Base-by-base conservation (phyloP, 2,797 vertebrate genomes). In the Hypotaenidia okinawae region DNA sequence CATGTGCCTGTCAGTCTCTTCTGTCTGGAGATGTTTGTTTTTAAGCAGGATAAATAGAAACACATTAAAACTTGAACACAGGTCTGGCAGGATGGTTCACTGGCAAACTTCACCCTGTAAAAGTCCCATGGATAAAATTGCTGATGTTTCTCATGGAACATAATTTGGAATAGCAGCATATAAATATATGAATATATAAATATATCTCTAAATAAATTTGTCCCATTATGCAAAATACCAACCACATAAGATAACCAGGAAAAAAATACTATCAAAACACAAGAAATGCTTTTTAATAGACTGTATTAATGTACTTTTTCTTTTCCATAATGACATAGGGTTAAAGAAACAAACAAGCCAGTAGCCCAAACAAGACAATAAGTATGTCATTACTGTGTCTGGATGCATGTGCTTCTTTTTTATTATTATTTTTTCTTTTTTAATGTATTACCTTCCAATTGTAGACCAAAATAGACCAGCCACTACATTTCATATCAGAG, bases 1-100 rank as follows among this genome's bases (percentile, higher is more conserved):
- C 55, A 63, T 39, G 62, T 68, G 23, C 30, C 37, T 67, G 63
- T 90, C 76, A 77, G 33, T 83, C 81, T 83, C 21, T 59, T 89
- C 74, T 89, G 47, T 41, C 70, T 70, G 59, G 77, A 91, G 67
- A 43, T 79, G 57, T 54, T 76, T 81, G 35, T 15, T 89, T 95
- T 87, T 55, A 79, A 85, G 77, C 16, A 57, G 41, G 61, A 80
- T 87, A 72, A 96, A 94, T 18, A 84, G 78, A 87, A 94, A 68
- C n/a, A 85, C 39, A 54, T 80, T 92, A 89, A 72, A 77, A 69
- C 43, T 49, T 83, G 72, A 52, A 15, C 30, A 11, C 12, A 54
- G 18, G 18, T 74, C 35, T 80, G 64, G 64, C 43, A 63, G 8
- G 13, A 30, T 35, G 13, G 30, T 27, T 84, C 37, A 5, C 0